A percentile compares a stretch with the other conserved stretches of the same genome.
phyloP scores from a whole-genome alignment of 2,113 vertebrate species.

The Cinclus cinclus region DNA sequence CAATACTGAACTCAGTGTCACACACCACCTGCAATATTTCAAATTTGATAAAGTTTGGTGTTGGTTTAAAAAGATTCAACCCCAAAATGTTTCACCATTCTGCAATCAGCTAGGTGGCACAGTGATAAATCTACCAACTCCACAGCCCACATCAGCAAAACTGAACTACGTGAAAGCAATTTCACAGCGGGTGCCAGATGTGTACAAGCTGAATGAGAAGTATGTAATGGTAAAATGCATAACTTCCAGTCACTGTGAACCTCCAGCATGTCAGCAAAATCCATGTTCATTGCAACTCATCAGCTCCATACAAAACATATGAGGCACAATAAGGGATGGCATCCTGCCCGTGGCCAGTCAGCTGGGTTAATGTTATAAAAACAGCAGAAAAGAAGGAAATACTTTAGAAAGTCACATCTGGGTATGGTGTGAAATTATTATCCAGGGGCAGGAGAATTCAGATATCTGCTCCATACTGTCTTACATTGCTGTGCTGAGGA shows the following conservation, averaged over 20 bases:
- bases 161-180: background rate
- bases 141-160: background rate
- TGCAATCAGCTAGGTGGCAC: background rate
- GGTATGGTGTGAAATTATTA: background rate
- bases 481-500: background rate
- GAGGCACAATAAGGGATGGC: background rate
- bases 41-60: background rate
- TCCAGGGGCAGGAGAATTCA: background rate
- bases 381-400: background rate
- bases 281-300: background rate
- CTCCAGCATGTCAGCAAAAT: background rate
- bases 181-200: background rate
- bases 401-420: background rate
- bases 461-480: background rate
- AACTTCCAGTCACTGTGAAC: background rate
- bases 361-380: background rate
- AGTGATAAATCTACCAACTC: background rate
- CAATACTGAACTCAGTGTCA: background rate
- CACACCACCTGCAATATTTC: background rate
- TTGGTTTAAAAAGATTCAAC: background rate
- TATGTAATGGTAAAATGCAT: background rate
- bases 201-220: background rate
- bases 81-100: background rate
- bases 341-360: background rate
- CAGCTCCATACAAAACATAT: background rate